phyloP scores from a whole-genome alignment of 1,140 invertebrate species.

The Tetranychus urticae region DNA sequence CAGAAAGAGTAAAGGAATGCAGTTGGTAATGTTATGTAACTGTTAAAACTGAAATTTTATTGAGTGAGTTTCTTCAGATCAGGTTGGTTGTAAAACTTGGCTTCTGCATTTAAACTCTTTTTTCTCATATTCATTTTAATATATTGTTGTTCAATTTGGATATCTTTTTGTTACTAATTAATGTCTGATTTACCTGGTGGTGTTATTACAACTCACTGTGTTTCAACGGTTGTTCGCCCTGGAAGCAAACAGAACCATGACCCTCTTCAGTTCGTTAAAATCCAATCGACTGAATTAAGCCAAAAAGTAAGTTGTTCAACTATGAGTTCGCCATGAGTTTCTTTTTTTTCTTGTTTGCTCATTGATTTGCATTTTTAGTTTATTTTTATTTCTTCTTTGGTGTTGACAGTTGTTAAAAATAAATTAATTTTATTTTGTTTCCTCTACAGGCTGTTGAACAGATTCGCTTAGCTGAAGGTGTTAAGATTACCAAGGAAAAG shows the following conservation, averaged over 20 bases:
- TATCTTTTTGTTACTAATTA: not conserved
- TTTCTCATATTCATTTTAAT: no score
- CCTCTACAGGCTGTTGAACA: constrained; percentile 14
- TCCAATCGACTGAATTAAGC: constrained; percentile 12
- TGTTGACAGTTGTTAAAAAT: not conserved
- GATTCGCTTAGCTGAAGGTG: constrained; percentile 15
- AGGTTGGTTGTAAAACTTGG: no score
- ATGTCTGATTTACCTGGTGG: not conserved
- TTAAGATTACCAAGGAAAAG: constrained; percentile 15
- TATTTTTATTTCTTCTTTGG: not conserved
- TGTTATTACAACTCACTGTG: constrained; percentile 1
- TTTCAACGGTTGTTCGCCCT: constrained; percentile 1
- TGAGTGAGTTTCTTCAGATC: no score
- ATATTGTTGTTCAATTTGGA: no score
- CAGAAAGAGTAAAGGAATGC: no score
- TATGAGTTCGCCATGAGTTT: not conserved
- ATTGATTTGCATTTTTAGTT: no score
- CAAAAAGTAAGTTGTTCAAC: constrained; percentile 10
- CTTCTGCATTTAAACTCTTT: no score
- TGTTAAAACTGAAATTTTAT: no score
- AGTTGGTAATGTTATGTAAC: no score
- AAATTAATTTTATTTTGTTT: not conserved
- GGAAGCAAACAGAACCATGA: constrained; percentile 7
- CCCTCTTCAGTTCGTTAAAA: constrained; percentile 15
- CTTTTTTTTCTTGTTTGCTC: not conserved